These are phyloP conservation scores for Melitaea athalia DNA, from an alignment of 2,888 invertebrate genomes.

Conservation along the genomic window DNA sequence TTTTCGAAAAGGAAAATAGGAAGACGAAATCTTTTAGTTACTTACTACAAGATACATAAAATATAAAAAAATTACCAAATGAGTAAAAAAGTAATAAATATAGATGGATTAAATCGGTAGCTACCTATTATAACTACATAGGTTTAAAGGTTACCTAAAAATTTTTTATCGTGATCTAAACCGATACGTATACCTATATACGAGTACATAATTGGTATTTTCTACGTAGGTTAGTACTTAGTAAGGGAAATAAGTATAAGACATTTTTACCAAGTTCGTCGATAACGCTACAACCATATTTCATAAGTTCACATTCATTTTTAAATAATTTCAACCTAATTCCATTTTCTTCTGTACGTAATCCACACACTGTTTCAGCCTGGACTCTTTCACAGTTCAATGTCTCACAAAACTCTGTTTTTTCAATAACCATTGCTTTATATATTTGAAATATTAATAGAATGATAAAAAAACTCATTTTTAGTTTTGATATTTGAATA, in stretches of 20 bases:
- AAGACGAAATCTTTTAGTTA: too few species aligned
- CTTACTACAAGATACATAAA: too few species aligned
- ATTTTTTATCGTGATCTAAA: too few species aligned
- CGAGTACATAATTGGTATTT: too few species aligned
- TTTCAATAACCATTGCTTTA: slow-evolving; percentile 37
- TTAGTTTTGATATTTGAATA: background rate
- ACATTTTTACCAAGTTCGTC: slow-evolving; percentile 48
- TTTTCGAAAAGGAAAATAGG: too few species aligned
- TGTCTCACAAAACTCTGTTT: slow-evolving; percentile 51
- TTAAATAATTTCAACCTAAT: slow-evolving; percentile 55
- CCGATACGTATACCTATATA: too few species aligned
- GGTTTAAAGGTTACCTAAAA: too few species aligned
- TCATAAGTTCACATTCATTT: slow-evolving; percentile 60
- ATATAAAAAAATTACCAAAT: too few species aligned
- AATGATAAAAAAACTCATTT: slow-evolving; percentile 26
- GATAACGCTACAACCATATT: slow-evolving; percentile 57
- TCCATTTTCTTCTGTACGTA: slow-evolving; percentile 49
- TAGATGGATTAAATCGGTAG: too few species aligned
- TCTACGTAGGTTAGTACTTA: too few species aligned
- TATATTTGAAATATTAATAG: slow-evolving; percentile 17
- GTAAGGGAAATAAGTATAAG: background rate
- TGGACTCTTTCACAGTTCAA: slow-evolving; percentile 47
- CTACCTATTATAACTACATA: too few species aligned
- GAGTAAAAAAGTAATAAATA: too few species aligned
- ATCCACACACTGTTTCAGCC: slow-evolving; percentile 54